Percentiles rank a stretch among this genome's conserved stretches.
Conservation (phyloP, 2,888 invertebrate genomes). For the Danaus chrysippus region DNA sequence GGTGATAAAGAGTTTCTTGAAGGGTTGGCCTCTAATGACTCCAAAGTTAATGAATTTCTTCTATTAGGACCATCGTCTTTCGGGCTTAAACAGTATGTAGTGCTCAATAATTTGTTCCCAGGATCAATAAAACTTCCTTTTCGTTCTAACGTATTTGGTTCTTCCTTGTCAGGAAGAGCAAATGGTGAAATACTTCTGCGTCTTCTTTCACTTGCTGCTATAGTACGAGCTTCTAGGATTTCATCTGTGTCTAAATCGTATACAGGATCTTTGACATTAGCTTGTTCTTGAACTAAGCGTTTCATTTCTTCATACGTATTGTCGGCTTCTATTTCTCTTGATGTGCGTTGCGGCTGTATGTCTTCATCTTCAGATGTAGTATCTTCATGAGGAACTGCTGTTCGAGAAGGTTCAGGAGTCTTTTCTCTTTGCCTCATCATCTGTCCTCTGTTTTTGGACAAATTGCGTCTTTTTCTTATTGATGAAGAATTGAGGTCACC, state of each 20-base stretch:
- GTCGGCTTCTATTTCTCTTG: slow-evolving; percentile 72
- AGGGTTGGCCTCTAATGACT: slow-evolving; percentile 45
- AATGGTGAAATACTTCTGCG: slow-evolving; percentile 76
- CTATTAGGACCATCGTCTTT: slow-evolving; percentile 63
- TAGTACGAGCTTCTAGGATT: slow-evolving; percentile 66
- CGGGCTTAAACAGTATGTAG: slow-evolving; percentile 62
- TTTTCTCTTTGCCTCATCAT: slow-evolving; percentile 71
- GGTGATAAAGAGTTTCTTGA: slow-evolving; percentile 48
- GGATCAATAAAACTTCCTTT: slow-evolving; percentile 75
- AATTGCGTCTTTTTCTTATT: slow-evolving; percentile 80
- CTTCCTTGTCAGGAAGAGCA: slow-evolving; percentile 67
- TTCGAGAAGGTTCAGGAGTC: slow-evolving; percentile 71
- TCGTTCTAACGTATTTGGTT: slow-evolving; percentile 52
- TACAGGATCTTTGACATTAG: slow-evolving; percentile 63
- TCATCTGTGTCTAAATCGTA: slow-evolving; percentile 70
- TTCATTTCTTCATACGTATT: slow-evolving; percentile 73
- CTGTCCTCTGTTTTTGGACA: slow-evolving; percentile 77
- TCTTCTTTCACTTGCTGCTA: slow-evolving; percentile 66
- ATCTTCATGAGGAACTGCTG: slow-evolving; percentile 77
- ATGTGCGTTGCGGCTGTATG: slow-evolving; percentile 46
- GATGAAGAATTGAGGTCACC: slow-evolving; percentile 68
- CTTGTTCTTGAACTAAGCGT: slow-evolving; percentile 63
- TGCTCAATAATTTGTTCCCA: slow-evolving; percentile 66
- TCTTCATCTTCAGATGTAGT: slow-evolving; percentile 80
- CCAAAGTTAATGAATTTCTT: slow-evolving; percentile 57